Evolutionary conservation across 2,797 vertebrate species (phyloP).

Genomic region (Acomys russatus): DNA sequence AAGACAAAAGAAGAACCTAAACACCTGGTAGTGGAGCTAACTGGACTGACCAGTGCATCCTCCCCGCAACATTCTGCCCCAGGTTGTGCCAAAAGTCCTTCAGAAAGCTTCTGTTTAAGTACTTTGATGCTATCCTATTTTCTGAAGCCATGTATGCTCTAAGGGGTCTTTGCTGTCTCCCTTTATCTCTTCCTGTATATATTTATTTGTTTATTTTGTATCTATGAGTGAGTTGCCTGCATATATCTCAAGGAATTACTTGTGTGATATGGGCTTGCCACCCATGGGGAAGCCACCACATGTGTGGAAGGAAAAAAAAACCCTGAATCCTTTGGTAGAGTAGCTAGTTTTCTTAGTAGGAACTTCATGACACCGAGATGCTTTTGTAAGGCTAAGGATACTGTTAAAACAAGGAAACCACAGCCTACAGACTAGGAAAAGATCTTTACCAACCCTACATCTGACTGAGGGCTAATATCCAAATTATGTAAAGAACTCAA

Average conservation of each 20-base stretch:
- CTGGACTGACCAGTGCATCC: too few species aligned
- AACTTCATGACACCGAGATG: too few species aligned
- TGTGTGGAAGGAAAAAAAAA: not conserved
- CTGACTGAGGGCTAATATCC: too few species aligned
- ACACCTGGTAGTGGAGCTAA: too few species aligned
- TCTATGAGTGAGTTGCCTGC: not conserved
- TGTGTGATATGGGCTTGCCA: not conserved
- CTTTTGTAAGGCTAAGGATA: too few species aligned
- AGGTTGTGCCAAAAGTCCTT: not conserved
- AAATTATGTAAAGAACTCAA: too few species aligned
- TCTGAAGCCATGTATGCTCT: not conserved
- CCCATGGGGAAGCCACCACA: not conserved
- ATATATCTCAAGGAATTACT: not conserved
- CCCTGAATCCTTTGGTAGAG: too few species aligned
- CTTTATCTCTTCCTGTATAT: not conserved
- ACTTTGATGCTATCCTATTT: not conserved
- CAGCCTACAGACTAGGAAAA: too few species aligned
- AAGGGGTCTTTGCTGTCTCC: not conserved
- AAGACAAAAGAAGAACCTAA: not conserved
- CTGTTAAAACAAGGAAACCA: too few species aligned
- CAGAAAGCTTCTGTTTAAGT: not conserved
- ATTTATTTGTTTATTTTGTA: not conserved
- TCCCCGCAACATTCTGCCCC: not conserved
- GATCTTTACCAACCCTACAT: too few species aligned
- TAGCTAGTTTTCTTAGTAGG: not conserved